These are phyloP conservation scores for Trichomalopsis sarcophagae DNA, from an alignment of 1,140 invertebrate genomes.

Conservation along the genomic window DNA sequence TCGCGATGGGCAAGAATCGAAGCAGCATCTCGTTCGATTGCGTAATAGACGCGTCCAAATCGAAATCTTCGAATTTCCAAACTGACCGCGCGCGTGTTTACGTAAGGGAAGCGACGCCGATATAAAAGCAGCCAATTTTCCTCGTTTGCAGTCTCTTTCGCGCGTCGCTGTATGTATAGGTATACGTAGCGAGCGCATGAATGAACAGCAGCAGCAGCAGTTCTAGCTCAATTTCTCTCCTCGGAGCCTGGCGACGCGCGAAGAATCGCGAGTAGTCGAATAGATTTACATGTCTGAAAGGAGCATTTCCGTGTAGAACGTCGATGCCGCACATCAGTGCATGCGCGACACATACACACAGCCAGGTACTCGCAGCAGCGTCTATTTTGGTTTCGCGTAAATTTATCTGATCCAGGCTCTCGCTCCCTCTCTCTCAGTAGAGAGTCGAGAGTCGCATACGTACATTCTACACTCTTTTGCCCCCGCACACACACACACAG, in stretches of 20 bases:
- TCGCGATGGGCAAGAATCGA: background rate
- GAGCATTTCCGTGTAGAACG: constrained; percentile 29
- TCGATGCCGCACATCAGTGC: background rate
- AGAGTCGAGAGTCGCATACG: background rate
- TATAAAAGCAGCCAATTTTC: background rate
- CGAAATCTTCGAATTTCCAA: no score
- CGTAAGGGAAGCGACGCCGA: no score
- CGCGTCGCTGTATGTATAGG: no score
- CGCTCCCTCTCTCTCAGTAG: background rate
- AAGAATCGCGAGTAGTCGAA: background rate
- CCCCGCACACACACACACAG: background rate
- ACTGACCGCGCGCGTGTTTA: background rate
- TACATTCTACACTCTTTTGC: background rate
- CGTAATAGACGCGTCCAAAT: no score
- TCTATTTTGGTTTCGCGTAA: constrained; percentile 44
- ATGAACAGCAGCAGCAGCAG: background rate
- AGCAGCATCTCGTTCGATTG: no score
- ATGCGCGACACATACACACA: background rate
- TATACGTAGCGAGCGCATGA: background rate
- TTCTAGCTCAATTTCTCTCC: background rate
- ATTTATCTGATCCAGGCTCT: constrained; percentile 38
- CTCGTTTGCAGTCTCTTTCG: background rate
- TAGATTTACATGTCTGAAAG: constrained; percentile 50
- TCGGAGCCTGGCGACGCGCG: background rate
- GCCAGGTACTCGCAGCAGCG: background rate